phyloP scores from a whole-genome alignment of 2,797 vertebrate genomes.

The Alcedo atthis region DNA sequence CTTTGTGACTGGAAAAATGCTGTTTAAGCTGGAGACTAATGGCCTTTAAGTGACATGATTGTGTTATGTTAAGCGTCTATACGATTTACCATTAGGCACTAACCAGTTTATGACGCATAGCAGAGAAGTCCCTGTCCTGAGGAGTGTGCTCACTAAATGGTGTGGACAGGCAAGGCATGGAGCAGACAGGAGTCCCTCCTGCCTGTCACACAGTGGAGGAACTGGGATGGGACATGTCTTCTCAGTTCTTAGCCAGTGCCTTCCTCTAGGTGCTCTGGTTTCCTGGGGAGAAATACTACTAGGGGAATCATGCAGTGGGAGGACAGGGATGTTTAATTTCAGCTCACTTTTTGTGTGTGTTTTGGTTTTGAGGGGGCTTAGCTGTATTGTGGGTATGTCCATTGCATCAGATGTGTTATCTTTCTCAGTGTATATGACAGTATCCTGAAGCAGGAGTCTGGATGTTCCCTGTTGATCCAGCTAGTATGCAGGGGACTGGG shows the following conservation, averaged over 20 bases:
- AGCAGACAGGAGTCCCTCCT: not conserved
- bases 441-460: not conserved
- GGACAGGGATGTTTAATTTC: not conserved
- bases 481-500: not conserved
- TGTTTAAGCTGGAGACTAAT: conserved; percentile 65
- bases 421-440: not conserved
- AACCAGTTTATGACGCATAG: conserved; percentile 70
- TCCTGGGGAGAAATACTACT: not conserved
- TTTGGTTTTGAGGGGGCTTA: conserved; percentile 9
- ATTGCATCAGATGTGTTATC: not conserved
- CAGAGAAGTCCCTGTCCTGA: conserved; percentile 42
- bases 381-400: not conserved
- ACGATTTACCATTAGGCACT: conserved; percentile 70
- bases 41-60: conserved; percentile 65
- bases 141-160: conserved; percentile 11
- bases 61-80: conserved; percentile 69
- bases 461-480: not conserved
- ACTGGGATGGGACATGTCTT: not conserved
- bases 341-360: not conserved
- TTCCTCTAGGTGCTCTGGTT: not conserved
- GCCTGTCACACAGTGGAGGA: not conserved
- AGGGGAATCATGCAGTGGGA: not conserved
- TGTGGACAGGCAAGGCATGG: conserved; percentile 1
- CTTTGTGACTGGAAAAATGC: conserved; percentile 30
- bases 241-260: not conserved